Conservation (phyloP, 2,888 invertebrate genomes). For the Eupeodes luniger region DNA sequence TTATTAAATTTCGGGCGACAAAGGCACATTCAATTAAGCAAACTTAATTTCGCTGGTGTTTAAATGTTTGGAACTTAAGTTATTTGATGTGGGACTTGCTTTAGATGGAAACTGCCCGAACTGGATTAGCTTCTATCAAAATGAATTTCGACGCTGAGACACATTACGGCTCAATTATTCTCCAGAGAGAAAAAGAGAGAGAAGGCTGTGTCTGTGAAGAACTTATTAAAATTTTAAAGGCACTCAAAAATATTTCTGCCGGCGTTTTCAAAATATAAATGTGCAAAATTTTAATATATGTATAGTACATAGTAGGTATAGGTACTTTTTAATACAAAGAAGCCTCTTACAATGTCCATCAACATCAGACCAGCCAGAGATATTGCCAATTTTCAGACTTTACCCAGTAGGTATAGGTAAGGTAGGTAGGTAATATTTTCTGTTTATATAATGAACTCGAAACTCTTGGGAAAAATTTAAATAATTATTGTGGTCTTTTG, state of each 20-base stretch:
- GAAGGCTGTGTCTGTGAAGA: neutral
- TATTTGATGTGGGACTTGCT: neutral
- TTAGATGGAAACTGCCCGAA: neutral
- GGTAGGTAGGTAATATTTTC: neutral
- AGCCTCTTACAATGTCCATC: neutral
- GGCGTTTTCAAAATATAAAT: conserved; percentile 7
- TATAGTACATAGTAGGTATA: too few species aligned
- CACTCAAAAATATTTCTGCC: conserved; percentile 32
- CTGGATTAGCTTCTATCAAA: conserved; percentile 7
- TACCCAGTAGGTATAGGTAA: neutral
- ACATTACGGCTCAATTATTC: conserved; percentile 41
- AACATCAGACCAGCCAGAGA: neutral
- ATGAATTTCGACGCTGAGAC: conserved; percentile 18
- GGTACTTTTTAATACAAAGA: too few species aligned
- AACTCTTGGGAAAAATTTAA: conserved; percentile 37
- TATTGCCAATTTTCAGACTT: conserved; percentile 5
- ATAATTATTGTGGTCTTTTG: conserved; percentile 38
- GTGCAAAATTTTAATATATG: neutral
- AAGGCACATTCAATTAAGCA: conserved; percentile 58
- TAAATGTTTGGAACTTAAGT: neutral
- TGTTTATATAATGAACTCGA: neutral
- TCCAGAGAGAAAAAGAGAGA: neutral
- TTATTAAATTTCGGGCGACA: conserved; percentile 55
- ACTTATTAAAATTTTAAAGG: conserved; percentile 66
- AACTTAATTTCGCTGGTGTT: conserved; percentile 8